Evolutionary conservation across 2,888 invertebrate species (phyloP).

Genomic region (Achlya flavicornis): DNA sequence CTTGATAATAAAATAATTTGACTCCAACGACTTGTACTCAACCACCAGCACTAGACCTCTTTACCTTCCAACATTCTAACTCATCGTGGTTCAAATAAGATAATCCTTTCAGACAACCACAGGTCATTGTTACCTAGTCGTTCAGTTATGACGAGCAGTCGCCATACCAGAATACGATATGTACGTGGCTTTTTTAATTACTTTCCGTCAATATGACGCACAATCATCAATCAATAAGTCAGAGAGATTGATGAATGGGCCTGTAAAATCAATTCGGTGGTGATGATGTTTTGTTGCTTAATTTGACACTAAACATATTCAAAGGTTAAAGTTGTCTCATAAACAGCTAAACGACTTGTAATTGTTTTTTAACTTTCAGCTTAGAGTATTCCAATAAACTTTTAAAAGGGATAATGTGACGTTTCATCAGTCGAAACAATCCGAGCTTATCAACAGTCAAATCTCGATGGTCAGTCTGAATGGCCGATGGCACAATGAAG

Average conservation of each 20-base stretch:
- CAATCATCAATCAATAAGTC: conserved; percentile 80
- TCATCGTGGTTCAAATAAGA: conserved; percentile 10
- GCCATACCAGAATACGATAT: conserved; percentile 54
- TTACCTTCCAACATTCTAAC: conserved; percentile 17
- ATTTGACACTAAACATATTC: conserved; percentile 78
- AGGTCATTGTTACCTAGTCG: conserved; percentile 41
- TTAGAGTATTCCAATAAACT: conserved; percentile 36
- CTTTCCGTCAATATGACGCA: conserved; percentile 67
- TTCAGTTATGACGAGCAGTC: conserved; percentile 34
- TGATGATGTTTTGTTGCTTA: conserved; percentile 74
- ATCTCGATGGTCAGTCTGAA: conserved; percentile 64
- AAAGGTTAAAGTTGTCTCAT: conserved; percentile 40
- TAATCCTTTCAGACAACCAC: conserved; percentile 22
- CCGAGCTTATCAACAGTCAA: conserved; percentile 70
- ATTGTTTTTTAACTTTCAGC: conserved; percentile 33
- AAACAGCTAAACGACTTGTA: conserved; percentile 29
- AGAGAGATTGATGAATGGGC: conserved; percentile 75
- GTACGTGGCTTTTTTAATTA: conserved; percentile 74
- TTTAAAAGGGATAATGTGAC: conserved; percentile 65
- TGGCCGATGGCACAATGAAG: conserved; percentile 75
- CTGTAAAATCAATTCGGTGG: conserved; percentile 72
- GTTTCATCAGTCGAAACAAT: conserved; percentile 74
- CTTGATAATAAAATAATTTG: conserved; percentile 69
- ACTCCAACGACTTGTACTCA: conserved; percentile 40
- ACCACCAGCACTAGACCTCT: conserved; percentile 47